These are phyloP conservation scores for Helogale parvula DNA, from an alignment of 2,113 vertebrate genomes.

Conservation along the genomic window DNA sequence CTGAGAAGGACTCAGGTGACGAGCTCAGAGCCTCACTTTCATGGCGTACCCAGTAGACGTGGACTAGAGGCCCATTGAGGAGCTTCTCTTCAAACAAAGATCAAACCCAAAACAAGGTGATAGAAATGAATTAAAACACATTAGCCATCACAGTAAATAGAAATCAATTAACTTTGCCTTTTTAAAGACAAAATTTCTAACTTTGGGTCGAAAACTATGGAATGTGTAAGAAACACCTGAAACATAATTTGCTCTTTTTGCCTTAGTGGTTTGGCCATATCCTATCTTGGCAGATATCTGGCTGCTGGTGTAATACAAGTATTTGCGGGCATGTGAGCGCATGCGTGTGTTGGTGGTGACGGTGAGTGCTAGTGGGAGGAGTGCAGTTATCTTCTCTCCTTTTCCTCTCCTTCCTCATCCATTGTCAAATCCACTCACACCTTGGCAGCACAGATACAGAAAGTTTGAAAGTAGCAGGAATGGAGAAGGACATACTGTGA, in stretches of 20 bases:
- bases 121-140: neutral
- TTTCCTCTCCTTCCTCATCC: neutral
- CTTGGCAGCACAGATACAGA: slow-evolving; percentile 5
- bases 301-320: neutral
- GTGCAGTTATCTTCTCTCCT: neutral
- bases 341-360: neutral
- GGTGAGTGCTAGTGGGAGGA: neutral
- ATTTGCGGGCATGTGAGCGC: neutral
- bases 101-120: neutral
- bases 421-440: slow-evolving; percentile 47
- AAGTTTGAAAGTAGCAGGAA: slow-evolving; percentile 3
- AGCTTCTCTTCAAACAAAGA: neutral
- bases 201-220: neutral
- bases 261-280: neutral
- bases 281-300: neutral
- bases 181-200: neutral
- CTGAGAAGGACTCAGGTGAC: neutral
- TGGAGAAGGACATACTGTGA: neutral
- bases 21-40: neutral
- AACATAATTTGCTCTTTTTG: neutral
- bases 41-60: neutral
- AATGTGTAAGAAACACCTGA: neutral
- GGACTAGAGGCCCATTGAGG: neutral
- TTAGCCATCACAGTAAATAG: neutral
- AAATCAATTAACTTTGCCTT: neutral